phyloP scores from a whole-genome alignment of 2,113 vertebrate genomes.

The Ciconia boyciana region DNA sequence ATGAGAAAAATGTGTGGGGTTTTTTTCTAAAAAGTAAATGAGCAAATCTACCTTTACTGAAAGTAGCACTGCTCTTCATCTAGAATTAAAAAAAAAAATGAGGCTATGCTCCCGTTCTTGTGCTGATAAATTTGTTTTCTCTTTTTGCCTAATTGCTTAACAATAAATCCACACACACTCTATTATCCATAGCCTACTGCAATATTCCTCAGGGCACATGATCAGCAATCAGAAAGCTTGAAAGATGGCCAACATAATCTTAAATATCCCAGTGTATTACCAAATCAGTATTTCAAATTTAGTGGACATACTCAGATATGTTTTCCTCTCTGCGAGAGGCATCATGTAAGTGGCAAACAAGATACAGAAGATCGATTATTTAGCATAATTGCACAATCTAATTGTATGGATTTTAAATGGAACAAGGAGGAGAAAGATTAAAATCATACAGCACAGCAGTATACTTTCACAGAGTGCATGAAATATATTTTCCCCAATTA shows the following conservation, averaged over 20 bases:
- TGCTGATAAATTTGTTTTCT: slow-evolving; percentile 54
- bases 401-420: slow-evolving; percentile 60
- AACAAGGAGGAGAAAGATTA: slow-evolving; percentile 54
- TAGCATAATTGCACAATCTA: slow-evolving; percentile 58
- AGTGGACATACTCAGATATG: slow-evolving; percentile 37
- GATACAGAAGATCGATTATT: slow-evolving; percentile 63
- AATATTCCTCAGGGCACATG: slow-evolving; percentile 39
- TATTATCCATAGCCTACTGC: slow-evolving; percentile 22
- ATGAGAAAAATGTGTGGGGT: background rate
- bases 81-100: background rate
- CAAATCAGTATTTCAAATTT: slow-evolving; percentile 62
- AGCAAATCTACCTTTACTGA: background rate
- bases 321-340: slow-evolving; percentile 41
- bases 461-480: slow-evolving; percentile 53
- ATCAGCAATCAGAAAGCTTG: slow-evolving; percentile 45
- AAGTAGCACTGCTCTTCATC: background rate
- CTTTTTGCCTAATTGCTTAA: slow-evolving; percentile 51
- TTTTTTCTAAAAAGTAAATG: background rate
- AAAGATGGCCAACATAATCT: slow-evolving; percentile 48
- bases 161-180: slow-evolving; percentile 41
- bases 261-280: slow-evolving; percentile 65
- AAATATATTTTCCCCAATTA: slow-evolving; percentile 65
- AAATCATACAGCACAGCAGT: slow-evolving; percentile 54
- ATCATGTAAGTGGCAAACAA: slow-evolving; percentile 53
- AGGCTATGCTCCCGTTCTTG: background rate